Percentiles rank a stretch among this genome's conserved stretches.
phyloP scores from a whole-genome alignment of 2,888 invertebrate genomes.

The Chymomyza procnemis region DNA sequence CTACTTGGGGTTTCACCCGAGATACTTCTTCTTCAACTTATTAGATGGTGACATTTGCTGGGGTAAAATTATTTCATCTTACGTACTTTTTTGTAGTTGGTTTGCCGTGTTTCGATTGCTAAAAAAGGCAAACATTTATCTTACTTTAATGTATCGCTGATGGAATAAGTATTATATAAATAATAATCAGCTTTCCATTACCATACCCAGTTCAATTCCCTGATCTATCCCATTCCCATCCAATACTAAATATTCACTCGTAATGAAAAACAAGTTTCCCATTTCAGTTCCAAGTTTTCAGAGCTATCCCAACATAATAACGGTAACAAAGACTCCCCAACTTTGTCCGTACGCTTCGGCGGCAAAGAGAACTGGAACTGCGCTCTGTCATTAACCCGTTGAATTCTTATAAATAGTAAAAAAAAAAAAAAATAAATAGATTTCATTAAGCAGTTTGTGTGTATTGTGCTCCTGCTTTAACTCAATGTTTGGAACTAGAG shows the following conservation, averaged over 20 bases:
- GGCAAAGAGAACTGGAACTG: slow-evolving; percentile 10
- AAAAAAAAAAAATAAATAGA: slow-evolving; percentile 40
- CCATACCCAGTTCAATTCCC: no score
- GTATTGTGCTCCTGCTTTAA: not conserved
- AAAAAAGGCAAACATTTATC: no score
- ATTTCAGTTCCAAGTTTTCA: slow-evolving; percentile 31
- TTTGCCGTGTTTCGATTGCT: no score
- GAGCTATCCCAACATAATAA: slow-evolving; percentile 73
- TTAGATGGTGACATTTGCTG: no score
- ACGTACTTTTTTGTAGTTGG: slow-evolving; percentile 16
- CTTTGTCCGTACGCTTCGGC: slow-evolving; percentile 3
- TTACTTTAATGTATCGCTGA: no score
- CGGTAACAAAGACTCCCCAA: no score
- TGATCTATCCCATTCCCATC: no score
- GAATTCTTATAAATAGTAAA: slow-evolving; percentile 37
- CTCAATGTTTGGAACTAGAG: not conserved
- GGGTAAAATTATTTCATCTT: no score
- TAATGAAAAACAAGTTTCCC: not conserved
- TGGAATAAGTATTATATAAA: no score
- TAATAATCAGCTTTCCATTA: no score
- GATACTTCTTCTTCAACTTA: no score
- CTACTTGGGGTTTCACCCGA: no score
- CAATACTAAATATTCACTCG: not conserved
- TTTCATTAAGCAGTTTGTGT: not conserved
- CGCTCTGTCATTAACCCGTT: slow-evolving; percentile 58